phyloP scores from a whole-genome alignment of 2,113 vertebrate genomes.

The Amblyopsis rosae region DNA sequence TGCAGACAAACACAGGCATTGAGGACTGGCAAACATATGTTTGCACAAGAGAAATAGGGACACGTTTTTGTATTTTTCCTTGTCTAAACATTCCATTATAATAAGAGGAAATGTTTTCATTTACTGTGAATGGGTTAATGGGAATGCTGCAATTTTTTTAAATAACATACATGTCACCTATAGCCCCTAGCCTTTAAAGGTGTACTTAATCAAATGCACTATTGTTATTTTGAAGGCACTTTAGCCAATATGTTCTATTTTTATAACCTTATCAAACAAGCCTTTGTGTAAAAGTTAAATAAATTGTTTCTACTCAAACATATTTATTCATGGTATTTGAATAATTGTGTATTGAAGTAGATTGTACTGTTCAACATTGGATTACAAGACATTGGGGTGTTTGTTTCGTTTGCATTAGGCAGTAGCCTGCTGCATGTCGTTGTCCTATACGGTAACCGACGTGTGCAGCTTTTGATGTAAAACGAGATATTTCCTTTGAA shows the following conservation, averaged over 20 bases:
- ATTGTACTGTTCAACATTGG: too few relatives aligned
- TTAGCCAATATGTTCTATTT: not conserved
- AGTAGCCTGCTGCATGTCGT: too few relatives aligned
- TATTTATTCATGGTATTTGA: too few relatives aligned
- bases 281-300: too few relatives aligned
- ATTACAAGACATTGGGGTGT: too few relatives aligned
- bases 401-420: too few relatives aligned
- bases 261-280: too few relatives aligned
- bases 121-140: constrained; percentile 31
- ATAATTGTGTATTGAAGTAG: too few relatives aligned
- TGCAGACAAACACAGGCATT: constrained; percentile 39
- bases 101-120: not conserved
- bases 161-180: not conserved
- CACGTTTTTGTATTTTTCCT: not conserved
- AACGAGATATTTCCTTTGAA: too few relatives aligned
- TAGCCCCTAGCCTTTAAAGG: constrained; percentile 15
- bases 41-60: constrained; percentile 4
- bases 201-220: constrained; percentile 29
- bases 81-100: constrained; percentile 2
- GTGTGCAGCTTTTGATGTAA: too few relatives aligned
- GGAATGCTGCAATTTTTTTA: not conserved
- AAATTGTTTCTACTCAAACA: too few relatives aligned
- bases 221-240: not conserved
- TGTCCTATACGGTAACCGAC: too few relatives aligned
- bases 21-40: not conserved